Conservation (phyloP, 2,113 vertebrate species). For the Eulacestoma nigropectus region DNA sequence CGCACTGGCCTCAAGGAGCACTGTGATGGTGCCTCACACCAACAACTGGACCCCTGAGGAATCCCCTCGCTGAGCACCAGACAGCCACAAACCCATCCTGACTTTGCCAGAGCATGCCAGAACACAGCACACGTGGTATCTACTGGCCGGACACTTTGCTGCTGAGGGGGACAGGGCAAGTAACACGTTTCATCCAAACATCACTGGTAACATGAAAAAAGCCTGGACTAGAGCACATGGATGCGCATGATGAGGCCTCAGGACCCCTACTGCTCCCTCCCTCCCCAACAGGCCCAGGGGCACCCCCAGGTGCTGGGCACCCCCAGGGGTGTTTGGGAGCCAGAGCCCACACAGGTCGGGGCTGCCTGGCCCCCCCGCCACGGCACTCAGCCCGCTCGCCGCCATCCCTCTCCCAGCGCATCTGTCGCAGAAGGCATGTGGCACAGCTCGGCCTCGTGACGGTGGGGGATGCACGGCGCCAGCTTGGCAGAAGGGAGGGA, state of each 20-base stretch:
- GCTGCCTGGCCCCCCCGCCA: not conserved
- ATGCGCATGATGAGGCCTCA: fast-evolving
- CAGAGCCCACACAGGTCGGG: not conserved
- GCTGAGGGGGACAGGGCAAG: fast-evolving
- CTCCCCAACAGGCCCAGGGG: not conserved
- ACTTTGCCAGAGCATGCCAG: fast-evolving
- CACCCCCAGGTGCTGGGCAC: not conserved
- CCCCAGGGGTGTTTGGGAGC: not conserved
- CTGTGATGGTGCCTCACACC: not conserved
- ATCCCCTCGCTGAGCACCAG: fast-evolving
- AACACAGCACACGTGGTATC: fast-evolving
- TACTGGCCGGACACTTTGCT: fast-evolving
- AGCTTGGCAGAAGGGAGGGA: not conserved
- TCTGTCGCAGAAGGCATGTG: slow-evolving; percentile 29
- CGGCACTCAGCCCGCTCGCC: not conserved
- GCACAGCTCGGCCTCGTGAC: slow-evolving; percentile 18
- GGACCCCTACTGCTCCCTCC: not conserved
- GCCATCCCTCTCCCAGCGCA: not conserved
- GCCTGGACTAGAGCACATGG: fast-evolving
- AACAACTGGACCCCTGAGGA: not conserved
- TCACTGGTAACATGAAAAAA: fast-evolving
- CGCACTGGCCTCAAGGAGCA: fast-evolving
- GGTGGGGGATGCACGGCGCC: not conserved
- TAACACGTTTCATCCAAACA: not conserved
- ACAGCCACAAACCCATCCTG: not conserved